Base-by-base conservation (phyloP, 2,888 invertebrate species). In the Drosophila incognita region DNA sequence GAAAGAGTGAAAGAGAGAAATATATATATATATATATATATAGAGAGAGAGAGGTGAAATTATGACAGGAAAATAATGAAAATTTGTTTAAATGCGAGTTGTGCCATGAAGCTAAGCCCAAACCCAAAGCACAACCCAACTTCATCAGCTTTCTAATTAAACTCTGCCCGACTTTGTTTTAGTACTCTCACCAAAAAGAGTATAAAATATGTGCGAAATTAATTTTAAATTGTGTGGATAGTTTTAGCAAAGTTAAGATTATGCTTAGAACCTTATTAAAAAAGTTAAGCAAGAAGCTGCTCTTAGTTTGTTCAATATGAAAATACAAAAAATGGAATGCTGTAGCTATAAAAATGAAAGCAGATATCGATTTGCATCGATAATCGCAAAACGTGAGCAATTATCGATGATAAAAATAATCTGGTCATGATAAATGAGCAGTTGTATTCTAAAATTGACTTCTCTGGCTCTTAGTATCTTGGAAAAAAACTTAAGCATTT, bases 31-130 rank as follows among this genome's bases (percentile, higher is more conserved):
- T 24, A 24, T 24, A 24, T 24, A 27, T 4, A 27, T 4, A 27
- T 4, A 27, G 0, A 29, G 1, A 29, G 38, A 51, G 24, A 11
- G n/a, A 15, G 51, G 1, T 24, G 33, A 36, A 70, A 77, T 69
- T 67, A 68, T 73, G 72, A 74, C 81, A 81, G 74, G 76, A 65
- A 89, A 86, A 90, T 89, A 69, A 89, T 87, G 74, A 70, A 90
- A 89, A 87, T 82, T 78, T 79, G 75, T 46, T 46, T 89, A 89
- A 87, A 83, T 87, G 76, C 79, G 74, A 81, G 81, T 71, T 66
- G 65, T 31, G 57, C 53, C 59, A 8, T 58, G 56, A 65, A 70
- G 29, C 67, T 54, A 31, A 53, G 40, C 51, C 56, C 54, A 51
- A 27, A 13, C 51, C 57, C n/a, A 13, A 56, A 56, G n/a, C 27